Evolutionary conservation across 2,113 vertebrate species (phyloP), one percentile per base, ranked within the genome.

Genomic region (Tachysurus fulvidraco): DNA sequence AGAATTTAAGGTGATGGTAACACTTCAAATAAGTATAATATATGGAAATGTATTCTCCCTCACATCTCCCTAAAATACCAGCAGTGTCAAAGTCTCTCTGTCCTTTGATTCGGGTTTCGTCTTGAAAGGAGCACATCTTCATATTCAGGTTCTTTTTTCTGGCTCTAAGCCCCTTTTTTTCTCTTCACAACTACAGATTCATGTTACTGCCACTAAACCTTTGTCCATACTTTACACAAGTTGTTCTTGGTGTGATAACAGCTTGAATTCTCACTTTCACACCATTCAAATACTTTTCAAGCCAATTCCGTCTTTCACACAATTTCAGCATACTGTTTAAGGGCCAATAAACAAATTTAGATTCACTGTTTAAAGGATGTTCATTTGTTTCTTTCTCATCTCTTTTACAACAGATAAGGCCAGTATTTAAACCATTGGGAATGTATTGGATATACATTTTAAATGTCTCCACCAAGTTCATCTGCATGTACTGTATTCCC

Each of bases 11-110:
- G 36, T 83, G 30, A n/a, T 76, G 62, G 50, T 79, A 80, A 74
- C 16, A 50, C 55, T 50, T 16, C 8, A 50, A 77, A 54, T 77
- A n/a, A 79, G 8, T 89, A 44, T 81, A 83, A 85, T 77, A 57
- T 54, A 87, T 87, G 74, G 82, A 88, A 81, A 81, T 74, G 77
- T 73, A 81, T 81, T 86, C 64, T 60, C 25, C 52, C 19, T 23
- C 54, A 59, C 21, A 55, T 28, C 78, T 81, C 85, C 6, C 52
- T 46, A 81, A 86, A 81, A 81, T 36, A 81, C 64, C 77, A 81
- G 64, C 62, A 80, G 60, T 54, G 74, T 78, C 28, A 12, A 85
- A 85, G 41, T 36, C 69, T 60, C 17, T 23, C 50, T 73, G 65
- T 65, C 46, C 73, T 78, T 85, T 81, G 59, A 50, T 67, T 76